phyloP scores from a whole-genome alignment of 1,140 invertebrate species.

The Oncopodura yosiiana region DNA sequence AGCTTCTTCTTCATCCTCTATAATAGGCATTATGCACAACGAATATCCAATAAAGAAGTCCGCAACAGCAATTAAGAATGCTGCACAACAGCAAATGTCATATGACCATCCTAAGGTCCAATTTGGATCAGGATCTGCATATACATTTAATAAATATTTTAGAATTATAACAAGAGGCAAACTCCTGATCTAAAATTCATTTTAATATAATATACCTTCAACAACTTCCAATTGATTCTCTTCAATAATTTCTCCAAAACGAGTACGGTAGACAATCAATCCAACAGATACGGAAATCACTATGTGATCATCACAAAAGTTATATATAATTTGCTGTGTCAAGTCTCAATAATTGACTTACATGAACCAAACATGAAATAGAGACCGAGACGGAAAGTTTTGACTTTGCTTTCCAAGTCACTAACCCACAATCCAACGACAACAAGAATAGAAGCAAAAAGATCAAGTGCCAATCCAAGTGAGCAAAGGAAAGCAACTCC shows the following conservation, averaged over 20 bases:
- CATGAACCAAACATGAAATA: constrained; percentile 18
- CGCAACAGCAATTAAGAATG: constrained; percentile 1
- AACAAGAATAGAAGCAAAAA: constrained; percentile 14
- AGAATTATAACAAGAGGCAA: neutral
- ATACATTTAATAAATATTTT: neutral
- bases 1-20: constrained; percentile 3
- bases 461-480: constrained; percentile 4
- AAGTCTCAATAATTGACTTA: neutral
- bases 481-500: constrained; percentile 10
- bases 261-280: constrained; percentile 9
- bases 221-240: constrained; percentile 5
- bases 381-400: constrained; percentile 16
- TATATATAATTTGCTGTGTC: neutral
- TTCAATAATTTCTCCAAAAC: neutral
- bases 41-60: constrained; percentile 3
- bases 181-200: neutral
- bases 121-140: neutral
- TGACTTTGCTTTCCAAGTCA: constrained; percentile 25
- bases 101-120: constrained; percentile 15
- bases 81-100: neutral
- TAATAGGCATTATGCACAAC: constrained; percentile 8
- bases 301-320: neutral
- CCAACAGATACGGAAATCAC: constrained; percentile 2
- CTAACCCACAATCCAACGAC: constrained; percentile 18
- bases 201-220: neutral